Evolutionary conservation across 1,140 invertebrate genomes (phyloP).

Genomic region (Choristoneura fumiferana): DNA sequence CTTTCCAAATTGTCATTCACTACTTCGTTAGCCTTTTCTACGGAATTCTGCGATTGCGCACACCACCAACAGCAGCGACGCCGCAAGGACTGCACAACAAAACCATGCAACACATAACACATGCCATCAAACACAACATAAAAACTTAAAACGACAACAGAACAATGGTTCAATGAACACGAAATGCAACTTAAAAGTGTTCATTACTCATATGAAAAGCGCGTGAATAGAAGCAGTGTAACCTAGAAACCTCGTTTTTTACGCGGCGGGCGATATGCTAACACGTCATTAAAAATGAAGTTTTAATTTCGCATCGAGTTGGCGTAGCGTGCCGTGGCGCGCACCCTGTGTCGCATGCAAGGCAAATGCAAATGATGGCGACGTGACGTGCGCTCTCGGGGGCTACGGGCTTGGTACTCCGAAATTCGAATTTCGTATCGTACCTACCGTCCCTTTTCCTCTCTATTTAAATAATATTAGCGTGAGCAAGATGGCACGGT

Average conservation of each 20-base stretch:
- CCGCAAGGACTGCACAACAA: conserved; percentile 67
- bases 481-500: too few relatives aligned
- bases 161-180: conserved; percentile 11
- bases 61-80: conserved; percentile 69
- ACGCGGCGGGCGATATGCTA: conserved; percentile 42
- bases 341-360: conserved; percentile 56
- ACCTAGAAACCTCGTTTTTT: conserved; percentile 33
- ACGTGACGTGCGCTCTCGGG: conserved; percentile 28
- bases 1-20: conserved; percentile 46
- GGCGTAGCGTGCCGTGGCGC: conserved; percentile 36
- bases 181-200: conserved; percentile 16
- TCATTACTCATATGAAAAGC: conserved; percentile 24
- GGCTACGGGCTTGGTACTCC: not conserved
- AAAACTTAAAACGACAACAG: conserved; percentile 28
- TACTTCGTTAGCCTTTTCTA: conserved; percentile 55
- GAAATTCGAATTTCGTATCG: too few relatives aligned
- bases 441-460: too few relatives aligned
- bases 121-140: conserved; percentile 15
- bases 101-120: conserved; percentile 62
- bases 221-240: conserved; percentile 29
- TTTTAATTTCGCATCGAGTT: conserved; percentile 53
- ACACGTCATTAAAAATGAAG: conserved; percentile 72
- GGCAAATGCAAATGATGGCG: conserved; percentile 52
- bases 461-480: too few relatives aligned
- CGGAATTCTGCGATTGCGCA: conserved; percentile 46